phyloP scores from a whole-genome alignment of 2,888 invertebrate genomes.

The Aleiodes alternator region DNA sequence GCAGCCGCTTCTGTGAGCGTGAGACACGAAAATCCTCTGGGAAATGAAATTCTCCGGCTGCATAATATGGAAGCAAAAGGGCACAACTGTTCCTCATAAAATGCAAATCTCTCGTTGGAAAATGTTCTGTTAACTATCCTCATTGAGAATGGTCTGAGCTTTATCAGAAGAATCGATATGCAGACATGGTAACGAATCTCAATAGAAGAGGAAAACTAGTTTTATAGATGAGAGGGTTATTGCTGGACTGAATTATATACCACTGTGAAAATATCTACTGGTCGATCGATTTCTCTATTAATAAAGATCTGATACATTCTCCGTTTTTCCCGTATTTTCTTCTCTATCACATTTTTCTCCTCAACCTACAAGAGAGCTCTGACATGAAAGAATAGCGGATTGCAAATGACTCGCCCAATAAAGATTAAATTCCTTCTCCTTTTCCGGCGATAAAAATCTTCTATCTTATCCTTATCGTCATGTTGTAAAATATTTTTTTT shows the following conservation, averaged over 20 bases:
- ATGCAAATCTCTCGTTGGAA: neutral
- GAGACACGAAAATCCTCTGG: neutral
- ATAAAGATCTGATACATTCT: slow-evolving; percentile 52
- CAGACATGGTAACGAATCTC: too few species aligned
- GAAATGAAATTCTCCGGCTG: slow-evolving; percentile 37
- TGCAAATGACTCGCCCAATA: slow-evolving; percentile 44
- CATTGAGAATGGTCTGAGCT: too few species aligned
- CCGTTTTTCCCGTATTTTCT: slow-evolving; percentile 17
- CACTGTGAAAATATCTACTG: neutral
- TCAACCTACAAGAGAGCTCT: slow-evolving; percentile 22
- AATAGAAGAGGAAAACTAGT: too few species aligned
- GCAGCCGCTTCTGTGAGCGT: neutral
- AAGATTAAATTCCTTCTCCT: slow-evolving; percentile 41
- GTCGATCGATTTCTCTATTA: slow-evolving; percentile 53
- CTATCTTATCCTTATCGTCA: slow-evolving; percentile 12
- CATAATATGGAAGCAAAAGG: neutral
- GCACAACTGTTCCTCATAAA: neutral
- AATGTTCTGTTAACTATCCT: neutral
- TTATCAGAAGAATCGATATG: too few species aligned
- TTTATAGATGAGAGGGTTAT: too few species aligned
- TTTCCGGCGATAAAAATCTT: slow-evolving; percentile 31
- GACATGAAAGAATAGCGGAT: slow-evolving; percentile 35
- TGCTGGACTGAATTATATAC: neutral
- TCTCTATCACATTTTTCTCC: slow-evolving; percentile 19
- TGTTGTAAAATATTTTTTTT: slow-evolving; percentile 35